Evolutionary conservation across 2,888 invertebrate genomes (phyloP).

Genomic region (Ypsolopha sequella): DNA sequence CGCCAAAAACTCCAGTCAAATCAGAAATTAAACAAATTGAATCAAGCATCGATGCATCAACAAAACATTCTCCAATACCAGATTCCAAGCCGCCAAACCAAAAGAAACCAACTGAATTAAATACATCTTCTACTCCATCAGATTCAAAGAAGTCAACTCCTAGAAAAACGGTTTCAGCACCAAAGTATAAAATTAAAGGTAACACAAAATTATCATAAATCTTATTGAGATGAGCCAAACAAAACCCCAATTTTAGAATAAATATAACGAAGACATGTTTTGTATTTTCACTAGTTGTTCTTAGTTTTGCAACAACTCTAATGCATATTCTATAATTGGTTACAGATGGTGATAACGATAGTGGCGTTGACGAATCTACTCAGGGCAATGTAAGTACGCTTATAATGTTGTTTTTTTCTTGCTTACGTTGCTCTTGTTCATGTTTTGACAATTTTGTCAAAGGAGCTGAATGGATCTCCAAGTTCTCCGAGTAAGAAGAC

Average conservation of each 20-base stretch:
- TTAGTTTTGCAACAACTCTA: not conserved
- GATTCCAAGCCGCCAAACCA: slow-evolving; percentile 15
- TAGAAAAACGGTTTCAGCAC: slow-evolving; percentile 50
- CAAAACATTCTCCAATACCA: slow-evolving; percentile 38
- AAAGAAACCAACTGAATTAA: slow-evolving; percentile 53
- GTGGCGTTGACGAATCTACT: slow-evolving; percentile 84
- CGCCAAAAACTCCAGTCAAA: slow-evolving; percentile 42
- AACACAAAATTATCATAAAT: slow-evolving; percentile 13
- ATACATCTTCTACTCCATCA: slow-evolving; percentile 21
- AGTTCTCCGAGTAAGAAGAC: slow-evolving; percentile 82
- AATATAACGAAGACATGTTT: not conserved
- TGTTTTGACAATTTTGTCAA: slow-evolving; percentile 5
- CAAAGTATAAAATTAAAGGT: slow-evolving; percentile 60
- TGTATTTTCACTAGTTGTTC: not conserved
- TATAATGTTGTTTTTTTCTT: too few species aligned
- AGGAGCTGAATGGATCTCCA: slow-evolving; percentile 78
- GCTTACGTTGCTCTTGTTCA: too few species aligned
- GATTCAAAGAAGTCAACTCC: slow-evolving; percentile 53
- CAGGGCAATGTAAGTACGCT: slow-evolving; percentile 78
- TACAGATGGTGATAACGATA: slow-evolving; percentile 87
- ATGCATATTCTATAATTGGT: slow-evolving; percentile 13
- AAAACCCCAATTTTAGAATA: not conserved
- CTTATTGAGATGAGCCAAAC: slow-evolving; percentile 43
- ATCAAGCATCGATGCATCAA: slow-evolving; percentile 22
- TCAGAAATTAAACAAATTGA: slow-evolving; percentile 27